phyloP scores from a whole-genome alignment of 2,797 vertebrate genomes.

The Margarornis squamiger region DNA sequence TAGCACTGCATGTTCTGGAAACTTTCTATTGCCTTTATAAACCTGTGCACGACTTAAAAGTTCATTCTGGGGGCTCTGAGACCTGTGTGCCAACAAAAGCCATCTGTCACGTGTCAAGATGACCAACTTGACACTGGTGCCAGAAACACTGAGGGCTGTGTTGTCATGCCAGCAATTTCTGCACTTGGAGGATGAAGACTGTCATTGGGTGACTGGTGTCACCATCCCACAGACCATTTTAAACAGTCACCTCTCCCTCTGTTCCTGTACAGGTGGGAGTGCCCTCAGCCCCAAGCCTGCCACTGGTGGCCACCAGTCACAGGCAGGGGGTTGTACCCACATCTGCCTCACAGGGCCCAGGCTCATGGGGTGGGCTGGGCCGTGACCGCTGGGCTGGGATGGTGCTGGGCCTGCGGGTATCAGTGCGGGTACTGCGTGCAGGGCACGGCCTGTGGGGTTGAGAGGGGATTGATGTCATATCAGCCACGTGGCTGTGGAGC shows the following conservation, averaged over 20 bases:
- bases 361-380: neutral
- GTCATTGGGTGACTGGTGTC: neutral
- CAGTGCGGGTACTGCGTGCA: no score
- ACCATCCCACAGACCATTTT: fast-evolving
- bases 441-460: neutral
- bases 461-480: neutral
- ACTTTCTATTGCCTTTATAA: neutral
- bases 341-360: neutral
- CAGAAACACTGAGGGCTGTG: neutral
- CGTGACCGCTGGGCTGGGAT: neutral
- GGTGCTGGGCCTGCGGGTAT: neutral
- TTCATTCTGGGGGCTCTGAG: neutral
- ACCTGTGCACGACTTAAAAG: neutral
- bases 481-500: neutral
- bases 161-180: neutral
- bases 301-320: neutral
- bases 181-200: no score
- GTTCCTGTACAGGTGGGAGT: neutral
- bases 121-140: neutral
- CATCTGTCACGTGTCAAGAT: neutral
- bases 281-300: neutral
- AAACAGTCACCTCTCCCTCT: no score
- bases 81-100: neutral
- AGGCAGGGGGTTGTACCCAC: fast-evolving
- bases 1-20: neutral